phyloP scores from a whole-genome alignment of 1,140 invertebrate species.

The Zaprionus gabonicus region DNA sequence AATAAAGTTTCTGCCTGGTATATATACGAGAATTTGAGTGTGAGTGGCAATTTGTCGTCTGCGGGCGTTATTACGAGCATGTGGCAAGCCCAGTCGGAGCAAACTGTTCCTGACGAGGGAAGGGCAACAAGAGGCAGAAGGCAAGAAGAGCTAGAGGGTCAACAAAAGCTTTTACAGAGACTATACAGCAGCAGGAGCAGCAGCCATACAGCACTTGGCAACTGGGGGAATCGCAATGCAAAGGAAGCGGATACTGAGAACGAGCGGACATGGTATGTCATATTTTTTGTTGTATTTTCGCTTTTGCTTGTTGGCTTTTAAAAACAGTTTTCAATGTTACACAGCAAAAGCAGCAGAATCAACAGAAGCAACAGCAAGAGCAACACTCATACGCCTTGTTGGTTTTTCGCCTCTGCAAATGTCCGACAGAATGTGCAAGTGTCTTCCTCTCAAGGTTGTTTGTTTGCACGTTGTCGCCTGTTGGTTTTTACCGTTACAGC shows the following conservation, averaged over 20 bases:
- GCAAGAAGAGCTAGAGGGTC: not conserved
- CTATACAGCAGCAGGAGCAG: not conserved
- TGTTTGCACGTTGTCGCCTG: constrained; percentile 41
- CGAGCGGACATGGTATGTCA: constrained; percentile 76
- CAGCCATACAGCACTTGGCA: constrained; percentile 2
- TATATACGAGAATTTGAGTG: constrained; percentile 57
- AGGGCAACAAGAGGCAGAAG: not conserved
- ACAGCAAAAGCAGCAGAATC: constrained; percentile 34
- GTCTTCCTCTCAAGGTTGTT: constrained; percentile 49
- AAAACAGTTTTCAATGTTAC: constrained; percentile 78
- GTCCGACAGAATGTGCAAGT: constrained; percentile 68
- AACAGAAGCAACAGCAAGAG: constrained; percentile 48
- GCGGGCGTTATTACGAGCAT: constrained; percentile 69
- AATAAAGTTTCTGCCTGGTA: constrained; percentile 53
- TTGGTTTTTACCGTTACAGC: constrained; percentile 38
- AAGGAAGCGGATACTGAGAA: constrained; percentile 73
- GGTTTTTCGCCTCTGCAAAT: constrained; percentile 52
- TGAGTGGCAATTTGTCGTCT: constrained; percentile 82
- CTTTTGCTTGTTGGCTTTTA: constrained; percentile 66
- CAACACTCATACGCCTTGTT: constrained; percentile 74
- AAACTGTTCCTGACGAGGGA: not conserved
- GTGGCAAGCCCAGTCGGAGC: constrained; percentile 44
- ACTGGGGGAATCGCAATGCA: constrained; percentile 26
- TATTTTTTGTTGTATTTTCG: constrained; percentile 56
- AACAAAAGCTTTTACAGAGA: constrained; percentile 13